A percentile compares a stretch with the other conserved stretches of the same genome.
Evolutionary conservation across 2,888 invertebrate genomes (phyloP).

Genomic region (Athripsodes cinereus): DNA sequence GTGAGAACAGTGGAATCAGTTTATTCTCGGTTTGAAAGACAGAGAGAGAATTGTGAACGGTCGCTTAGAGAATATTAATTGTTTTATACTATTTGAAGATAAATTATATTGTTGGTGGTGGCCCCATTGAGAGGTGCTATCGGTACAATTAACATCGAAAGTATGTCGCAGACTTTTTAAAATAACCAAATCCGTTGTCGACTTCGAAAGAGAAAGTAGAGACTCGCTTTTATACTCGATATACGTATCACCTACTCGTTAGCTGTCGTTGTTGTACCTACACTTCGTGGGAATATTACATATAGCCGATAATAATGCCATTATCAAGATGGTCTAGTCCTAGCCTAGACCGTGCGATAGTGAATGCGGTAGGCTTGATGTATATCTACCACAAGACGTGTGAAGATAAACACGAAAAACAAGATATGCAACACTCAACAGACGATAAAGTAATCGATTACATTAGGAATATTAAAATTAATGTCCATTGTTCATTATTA

Average conservation of each 20-base stretch:
- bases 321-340: not conserved
- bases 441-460: not conserved
- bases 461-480: too few relatives aligned
- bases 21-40: too few relatives aligned
- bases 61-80: not conserved
- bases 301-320: too few relatives aligned
- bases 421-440: not conserved
- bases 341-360: not conserved
- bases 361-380: not conserved
- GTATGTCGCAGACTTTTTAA: slow-evolving; percentile 16
- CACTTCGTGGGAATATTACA: too few relatives aligned
- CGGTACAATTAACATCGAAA: slow-evolving; percentile 16
- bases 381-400: not conserved
- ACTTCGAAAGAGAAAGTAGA: slow-evolving; percentile 18
- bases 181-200: slow-evolving; percentile 12
- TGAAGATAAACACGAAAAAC: not conserved
- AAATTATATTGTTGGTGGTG: not conserved
- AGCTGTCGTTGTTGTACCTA: too few relatives aligned
- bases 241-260: too few relatives aligned
- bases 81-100: too few relatives aligned
- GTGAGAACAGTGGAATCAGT: too few relatives aligned
- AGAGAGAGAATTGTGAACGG: not conserved
- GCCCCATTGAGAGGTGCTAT: slow-evolving; percentile 7
- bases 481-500: too few relatives aligned
- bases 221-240: not conserved